Evolutionary conservation across 2,888 invertebrate species (phyloP).

Genomic region (Eurois occulta): DNA sequence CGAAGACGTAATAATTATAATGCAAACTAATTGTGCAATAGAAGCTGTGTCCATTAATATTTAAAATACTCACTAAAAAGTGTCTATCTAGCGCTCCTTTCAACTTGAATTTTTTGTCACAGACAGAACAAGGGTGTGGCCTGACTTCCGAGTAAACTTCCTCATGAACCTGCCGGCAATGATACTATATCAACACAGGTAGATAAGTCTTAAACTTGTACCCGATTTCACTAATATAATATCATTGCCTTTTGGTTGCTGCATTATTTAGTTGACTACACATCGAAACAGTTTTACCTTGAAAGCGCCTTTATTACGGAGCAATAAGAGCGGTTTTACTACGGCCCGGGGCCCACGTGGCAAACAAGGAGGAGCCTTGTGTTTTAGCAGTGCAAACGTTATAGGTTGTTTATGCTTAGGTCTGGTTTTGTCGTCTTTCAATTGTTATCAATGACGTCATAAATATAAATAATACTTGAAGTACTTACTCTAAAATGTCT

Average conservation of each 20-base stretch:
- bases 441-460: too few relatives aligned
- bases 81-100: constrained; percentile 81
- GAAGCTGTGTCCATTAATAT: background rate
- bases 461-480: background rate
- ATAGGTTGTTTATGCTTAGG: background rate
- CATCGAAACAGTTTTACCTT: background rate
- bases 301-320: background rate
- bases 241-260: constrained; percentile 35
- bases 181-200: constrained; percentile 35
- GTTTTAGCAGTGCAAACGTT: background rate
- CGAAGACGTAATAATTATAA: background rate
- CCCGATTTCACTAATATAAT: constrained; percentile 21
- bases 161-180: constrained; percentile 78
- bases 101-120: constrained; percentile 81
- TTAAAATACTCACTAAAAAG: constrained; percentile 70
- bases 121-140: constrained; percentile 74
- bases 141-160: constrained; percentile 72
- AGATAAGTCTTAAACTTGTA: constrained; percentile 4
- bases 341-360: background rate
- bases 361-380: background rate
- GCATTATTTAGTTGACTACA: background rate
- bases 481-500: constrained; percentile 78
- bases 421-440: background rate
- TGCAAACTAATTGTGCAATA: background rate
- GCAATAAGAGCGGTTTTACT: background rate